Conservation (phyloP, 2,888 invertebrate genomes). For the Sinhomidia bicolor region DNA sequence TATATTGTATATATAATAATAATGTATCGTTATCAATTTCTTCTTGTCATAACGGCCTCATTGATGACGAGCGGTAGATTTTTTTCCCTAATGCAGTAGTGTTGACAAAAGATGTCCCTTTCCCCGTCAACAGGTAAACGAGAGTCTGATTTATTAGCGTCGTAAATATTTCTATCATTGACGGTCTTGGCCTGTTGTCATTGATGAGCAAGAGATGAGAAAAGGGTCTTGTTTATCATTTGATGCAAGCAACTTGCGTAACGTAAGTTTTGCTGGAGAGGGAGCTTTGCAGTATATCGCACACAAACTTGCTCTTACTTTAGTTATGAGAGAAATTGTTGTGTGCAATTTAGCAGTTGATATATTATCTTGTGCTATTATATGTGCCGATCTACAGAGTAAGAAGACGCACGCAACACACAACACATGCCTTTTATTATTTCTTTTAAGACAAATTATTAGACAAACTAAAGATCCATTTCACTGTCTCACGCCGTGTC, state of each 20-base stretch:
- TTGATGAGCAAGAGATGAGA: background rate
- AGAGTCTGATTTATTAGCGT: conserved; percentile 63
- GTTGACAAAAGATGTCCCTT: conserved; percentile 41
- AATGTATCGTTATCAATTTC: conserved; percentile 43
- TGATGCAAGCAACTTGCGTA: too few species aligned
- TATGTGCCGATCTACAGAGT: background rate
- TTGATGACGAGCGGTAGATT: conserved; percentile 30
- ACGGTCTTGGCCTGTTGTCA: background rate
- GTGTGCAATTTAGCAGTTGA: background rate
- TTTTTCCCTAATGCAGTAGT: background rate
- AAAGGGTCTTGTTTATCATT: too few species aligned
- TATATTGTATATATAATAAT: too few species aligned
- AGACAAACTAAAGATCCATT: background rate
- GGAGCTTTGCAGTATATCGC: too few species aligned
- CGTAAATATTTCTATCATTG: conserved; percentile 56
- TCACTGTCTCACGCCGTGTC: background rate
- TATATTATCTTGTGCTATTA: too few species aligned
- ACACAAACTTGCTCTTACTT: too few species aligned
- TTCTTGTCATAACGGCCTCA: conserved; percentile 32
- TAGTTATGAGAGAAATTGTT: background rate
- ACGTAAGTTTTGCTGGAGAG: too few species aligned
- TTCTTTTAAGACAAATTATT: background rate
- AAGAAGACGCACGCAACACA: too few species aligned
- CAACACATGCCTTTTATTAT: background rate
- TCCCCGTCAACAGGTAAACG: conserved; percentile 60